These are phyloP conservation scores for Chloroclystis v-ata DNA, from an alignment of 2,888 invertebrate species.

Conservation along the genomic window DNA sequence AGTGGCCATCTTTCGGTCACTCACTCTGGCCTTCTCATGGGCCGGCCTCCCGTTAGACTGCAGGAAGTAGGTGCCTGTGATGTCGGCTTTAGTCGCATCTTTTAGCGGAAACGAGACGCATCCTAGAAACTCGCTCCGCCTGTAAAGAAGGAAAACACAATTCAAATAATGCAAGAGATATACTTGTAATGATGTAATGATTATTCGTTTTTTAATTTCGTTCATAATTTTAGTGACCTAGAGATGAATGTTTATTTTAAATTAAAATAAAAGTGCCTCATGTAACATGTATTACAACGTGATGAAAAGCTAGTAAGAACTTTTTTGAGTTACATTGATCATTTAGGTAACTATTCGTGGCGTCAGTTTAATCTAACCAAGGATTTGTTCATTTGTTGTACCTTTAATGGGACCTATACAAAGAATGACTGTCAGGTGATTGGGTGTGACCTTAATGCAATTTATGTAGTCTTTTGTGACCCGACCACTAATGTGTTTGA, in stretches of 20 bases:
- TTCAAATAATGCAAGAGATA: background rate
- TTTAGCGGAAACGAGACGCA: conserved; percentile 94
- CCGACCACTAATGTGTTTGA: conserved; percentile 36
- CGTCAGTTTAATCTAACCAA: too few relatives aligned
- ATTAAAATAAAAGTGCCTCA: too few relatives aligned
- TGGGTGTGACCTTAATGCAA: conserved; percentile 40
- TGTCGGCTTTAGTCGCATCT: conserved; percentile 85
- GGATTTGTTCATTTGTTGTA: too few relatives aligned
- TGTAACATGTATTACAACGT: too few relatives aligned
- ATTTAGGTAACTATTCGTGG: too few relatives aligned
- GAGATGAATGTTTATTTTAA: too few relatives aligned
- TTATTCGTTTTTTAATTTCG: too few relatives aligned
- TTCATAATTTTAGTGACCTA: too few relatives aligned
- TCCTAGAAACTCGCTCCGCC: conserved; percentile 95
- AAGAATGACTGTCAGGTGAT: conserved; percentile 31
- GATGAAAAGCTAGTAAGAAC: too few relatives aligned
- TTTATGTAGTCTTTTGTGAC: conserved; percentile 35
- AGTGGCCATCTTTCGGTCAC: conserved; percentile 66
- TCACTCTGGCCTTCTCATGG: conserved; percentile 26
- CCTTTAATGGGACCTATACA: too few relatives aligned
- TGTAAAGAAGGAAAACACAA: conserved; percentile 74
- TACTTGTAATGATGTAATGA: too few relatives aligned
- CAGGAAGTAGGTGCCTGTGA: conserved; percentile 84
- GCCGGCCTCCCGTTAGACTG: conserved; percentile 50
- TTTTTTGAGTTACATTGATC: too few relatives aligned